Evolutionary conservation across 2,113 vertebrate genomes (phyloP).

Genomic region (Pantherophis guttatus): DNA sequence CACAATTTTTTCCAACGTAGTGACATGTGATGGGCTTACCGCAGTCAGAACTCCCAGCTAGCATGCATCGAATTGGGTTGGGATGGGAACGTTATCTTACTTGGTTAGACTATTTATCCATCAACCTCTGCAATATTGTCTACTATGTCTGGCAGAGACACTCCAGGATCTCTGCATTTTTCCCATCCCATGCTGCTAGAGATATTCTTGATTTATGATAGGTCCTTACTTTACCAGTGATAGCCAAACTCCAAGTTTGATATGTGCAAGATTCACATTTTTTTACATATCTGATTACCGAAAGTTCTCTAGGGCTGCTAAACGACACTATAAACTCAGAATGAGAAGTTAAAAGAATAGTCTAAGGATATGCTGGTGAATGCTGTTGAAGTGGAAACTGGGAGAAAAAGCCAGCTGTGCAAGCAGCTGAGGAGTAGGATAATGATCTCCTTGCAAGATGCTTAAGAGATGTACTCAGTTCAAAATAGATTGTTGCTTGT

Average conservation of each 20-base stretch:
- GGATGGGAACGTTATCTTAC: neutral
- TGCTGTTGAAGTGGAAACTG: constrained; percentile 1
- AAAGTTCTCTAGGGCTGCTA: neutral
- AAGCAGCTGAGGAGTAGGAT: constrained; percentile 4
- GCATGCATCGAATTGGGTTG: neutral
- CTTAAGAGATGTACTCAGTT: neutral
- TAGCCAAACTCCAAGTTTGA: neutral
- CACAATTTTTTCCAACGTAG: neutral
- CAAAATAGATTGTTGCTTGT: neutral
- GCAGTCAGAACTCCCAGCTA: neutral
- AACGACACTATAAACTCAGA: neutral
- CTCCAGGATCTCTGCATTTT: neutral
- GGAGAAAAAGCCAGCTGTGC: neutral
- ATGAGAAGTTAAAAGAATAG: neutral
- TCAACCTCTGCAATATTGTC: neutral
- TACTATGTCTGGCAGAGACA: neutral
- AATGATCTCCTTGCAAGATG: constrained; percentile 2
- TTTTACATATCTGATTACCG: neutral
- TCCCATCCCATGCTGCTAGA: neutral
- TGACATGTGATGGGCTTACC: neutral
- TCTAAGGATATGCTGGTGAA: neutral
- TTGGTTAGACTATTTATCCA: neutral
- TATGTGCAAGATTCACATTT: neutral
- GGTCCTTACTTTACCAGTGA: neutral
- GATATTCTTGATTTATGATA: neutral